Base-by-base conservation (phyloP, 2,113 vertebrate species). In the Stictonetta naevosa region DNA sequence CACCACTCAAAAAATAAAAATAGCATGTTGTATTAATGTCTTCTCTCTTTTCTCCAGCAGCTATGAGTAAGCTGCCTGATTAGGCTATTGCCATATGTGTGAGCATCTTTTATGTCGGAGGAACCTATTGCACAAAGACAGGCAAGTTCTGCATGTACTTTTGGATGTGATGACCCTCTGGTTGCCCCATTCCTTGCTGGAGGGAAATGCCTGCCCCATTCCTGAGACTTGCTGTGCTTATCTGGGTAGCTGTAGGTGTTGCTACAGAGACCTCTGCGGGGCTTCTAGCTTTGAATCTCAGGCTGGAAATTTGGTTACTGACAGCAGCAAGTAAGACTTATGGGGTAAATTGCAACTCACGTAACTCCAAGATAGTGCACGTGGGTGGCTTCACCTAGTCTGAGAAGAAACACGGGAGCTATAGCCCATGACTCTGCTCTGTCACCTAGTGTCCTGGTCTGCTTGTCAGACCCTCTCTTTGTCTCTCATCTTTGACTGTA, bases 51-150 rank as follows among this genome's bases (percentile, higher is more conserved):
- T 58, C 67, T 55, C 31, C 72, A 74, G 21, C 22, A 67, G 72
- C 19, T 66, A 31, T 83, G 82, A 94, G 55, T 77, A 90, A 95
- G 87, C 78, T 97, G 72, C 44, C 82, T 92, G 58, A 53, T 62
- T 3, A 69, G 74, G 42, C 59, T 76, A 1, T 23, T 77, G 50
- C 67, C 23, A 1, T 34, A 44, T 6, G 60, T 34, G 60, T 33
- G 73, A 91, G 33, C 29, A 59, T 14, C 91, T 90, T 95, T 90
- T 71, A n/a, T 80, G 50, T 83, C 0, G 1, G 82, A 85, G 42
- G 82, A 86, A 36, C 46, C 36, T 13, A 19, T 26, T 34, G 20
- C 46, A 13, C 7, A 15, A 10, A 40, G 29, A 59, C 3, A 31
- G 62, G 38, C 8, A 42, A 55, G 55, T 34, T 55, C 58, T 18